Conservation (phyloP, 2,113 vertebrate species). For the Hippocampus abdominalis region DNA sequence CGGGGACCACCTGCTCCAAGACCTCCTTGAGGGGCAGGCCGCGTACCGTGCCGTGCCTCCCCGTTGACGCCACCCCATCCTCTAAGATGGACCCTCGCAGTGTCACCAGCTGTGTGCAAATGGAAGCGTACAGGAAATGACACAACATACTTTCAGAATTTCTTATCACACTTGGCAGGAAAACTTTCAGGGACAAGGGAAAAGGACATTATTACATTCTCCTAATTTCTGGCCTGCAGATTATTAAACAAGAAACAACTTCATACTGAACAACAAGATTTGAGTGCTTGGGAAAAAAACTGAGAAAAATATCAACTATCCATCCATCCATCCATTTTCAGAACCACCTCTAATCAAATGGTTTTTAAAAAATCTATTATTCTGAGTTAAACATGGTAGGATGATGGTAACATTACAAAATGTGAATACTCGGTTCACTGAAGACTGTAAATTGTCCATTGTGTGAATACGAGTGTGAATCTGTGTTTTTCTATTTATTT, state of each 20-base stretch:
- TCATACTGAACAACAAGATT: neutral
- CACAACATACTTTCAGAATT: neutral
- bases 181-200: neutral
- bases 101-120: conserved; percentile 77
- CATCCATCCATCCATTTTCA: too few species aligned
- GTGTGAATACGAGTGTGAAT: too few species aligned
- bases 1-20: conserved; percentile 83
- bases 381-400: too few species aligned
- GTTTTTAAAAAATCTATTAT: too few species aligned
- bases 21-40: conserved; percentile 86
- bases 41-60: conserved; percentile 79
- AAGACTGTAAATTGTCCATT: too few species aligned
- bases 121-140: neutral
- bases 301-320: neutral
- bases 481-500: too few species aligned
- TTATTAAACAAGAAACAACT: neutral
- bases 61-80: conserved; percentile 79
- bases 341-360: too few species aligned
- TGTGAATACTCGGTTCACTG: too few species aligned
- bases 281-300: neutral
- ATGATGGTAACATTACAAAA: too few species aligned
- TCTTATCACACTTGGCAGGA: neutral
- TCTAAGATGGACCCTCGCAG: conserved; percentile 87
- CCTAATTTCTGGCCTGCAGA: neutral
- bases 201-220: neutral